Base-by-base conservation (phyloP, 2,113 vertebrate species). In the Rhodinocichla rosea region DNA sequence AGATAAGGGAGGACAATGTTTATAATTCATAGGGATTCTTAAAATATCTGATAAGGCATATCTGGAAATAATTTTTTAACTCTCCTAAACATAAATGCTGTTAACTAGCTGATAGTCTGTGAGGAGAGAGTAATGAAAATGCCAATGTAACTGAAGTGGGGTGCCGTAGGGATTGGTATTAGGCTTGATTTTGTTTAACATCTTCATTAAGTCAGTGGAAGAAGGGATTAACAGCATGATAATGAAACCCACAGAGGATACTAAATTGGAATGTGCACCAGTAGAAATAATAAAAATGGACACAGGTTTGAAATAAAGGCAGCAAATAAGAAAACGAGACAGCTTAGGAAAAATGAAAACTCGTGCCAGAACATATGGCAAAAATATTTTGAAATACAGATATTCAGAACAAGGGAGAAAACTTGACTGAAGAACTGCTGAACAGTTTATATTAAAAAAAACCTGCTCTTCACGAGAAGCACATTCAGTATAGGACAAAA, bases 101-200 rank as follows among this genome's bases (percentile, higher is more conserved):
- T 91, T 91, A 95, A 95, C 56, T 80, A 94, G 57, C 71, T 68
- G 52, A 84, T 79, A 71, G 78, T 82, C 67, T 83, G 90, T 76
- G 87, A 91, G 70, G 24, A 85, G 74, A 90, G 56, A 93, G 45
- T 83, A 91, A 95, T 96, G 76, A 93, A 96, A 97, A 96, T 70
- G 78, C 49, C 88, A 76, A 10, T 30, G 68, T 74, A 91, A 86
- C 85, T 91, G 68, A 95, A 91, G 64, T 73, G 81, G 23, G 53
- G 55, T 74, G 91, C 95, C 69, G 0, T 53, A 93, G 96, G 95
- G 95, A 96, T 53, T 84, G 50, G 94, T 93, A 94, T 65, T 88
- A 94, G 78, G 85, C 60, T 89, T 95, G 92, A 93, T 96, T 97
- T 96, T 96, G 90, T 92, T 96, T 97, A 97, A 97, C 92, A 95